These are phyloP conservation scores for Drosophila leonis DNA, from an alignment of 2,888 invertebrate genomes.

Conservation along the genomic window DNA sequence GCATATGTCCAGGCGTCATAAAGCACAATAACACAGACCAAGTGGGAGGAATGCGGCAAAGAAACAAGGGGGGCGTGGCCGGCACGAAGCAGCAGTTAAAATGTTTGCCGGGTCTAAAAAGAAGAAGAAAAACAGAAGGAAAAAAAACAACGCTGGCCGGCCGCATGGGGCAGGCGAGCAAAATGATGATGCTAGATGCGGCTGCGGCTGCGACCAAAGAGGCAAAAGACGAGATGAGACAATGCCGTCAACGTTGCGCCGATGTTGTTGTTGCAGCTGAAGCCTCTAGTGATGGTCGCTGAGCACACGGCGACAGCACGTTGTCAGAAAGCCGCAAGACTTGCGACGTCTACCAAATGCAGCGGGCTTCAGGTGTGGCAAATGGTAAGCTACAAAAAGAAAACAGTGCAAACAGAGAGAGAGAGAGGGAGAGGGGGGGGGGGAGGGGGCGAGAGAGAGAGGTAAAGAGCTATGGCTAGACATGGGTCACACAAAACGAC, in stretches of 20 bases:
- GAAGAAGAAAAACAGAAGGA: neutral
- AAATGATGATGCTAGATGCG: constrained; percentile 7
- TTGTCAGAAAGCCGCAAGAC: constrained; percentile 43
- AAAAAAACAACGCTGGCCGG: constrained; percentile 15
- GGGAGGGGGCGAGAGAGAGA: neutral
- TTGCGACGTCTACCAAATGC: constrained; percentile 17
- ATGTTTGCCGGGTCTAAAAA: constrained; percentile 2
- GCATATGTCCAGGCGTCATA: constrained; percentile 62
- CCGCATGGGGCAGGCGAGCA: constrained; percentile 11
- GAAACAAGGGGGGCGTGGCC: neutral
- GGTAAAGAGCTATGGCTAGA: constrained; percentile 2
- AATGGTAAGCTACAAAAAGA: constrained; percentile 1
- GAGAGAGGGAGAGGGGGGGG: neutral
- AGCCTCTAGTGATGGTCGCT: constrained; percentile 37
- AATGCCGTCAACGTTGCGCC: constrained; percentile 19
- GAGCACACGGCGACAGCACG: constrained; percentile 29
- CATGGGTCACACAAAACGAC: constrained; percentile 37
- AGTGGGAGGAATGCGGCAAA: neutral
- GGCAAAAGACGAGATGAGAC: constrained; percentile 22
- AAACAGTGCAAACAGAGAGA: neutral
- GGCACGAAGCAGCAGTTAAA: constrained; percentile 11
- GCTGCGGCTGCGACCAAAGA: constrained; percentile 10
- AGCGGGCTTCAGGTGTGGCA: constrained; percentile 10
- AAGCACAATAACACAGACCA: constrained; percentile 52
- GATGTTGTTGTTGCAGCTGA: constrained; percentile 7